Evolutionary conservation across 1,140 invertebrate genomes (phyloP), one percentile per base, ranked within the genome.

Genomic region (Pantala flavescens): DNA sequence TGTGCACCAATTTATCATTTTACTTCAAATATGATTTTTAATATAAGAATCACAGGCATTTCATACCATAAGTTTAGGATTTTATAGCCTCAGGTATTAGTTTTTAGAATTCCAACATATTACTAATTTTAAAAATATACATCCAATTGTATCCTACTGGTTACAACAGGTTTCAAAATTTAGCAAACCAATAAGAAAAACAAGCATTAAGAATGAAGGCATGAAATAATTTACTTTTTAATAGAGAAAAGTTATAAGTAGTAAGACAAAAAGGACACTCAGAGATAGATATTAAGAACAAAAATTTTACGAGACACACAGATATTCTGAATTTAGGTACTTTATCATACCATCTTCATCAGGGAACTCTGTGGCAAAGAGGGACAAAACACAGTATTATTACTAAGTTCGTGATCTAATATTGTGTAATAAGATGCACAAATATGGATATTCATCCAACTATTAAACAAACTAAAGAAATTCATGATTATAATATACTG

Each of bases 261-360:
- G 23, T 73, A 42, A 23, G 23, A 23, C 23, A 71, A 43, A 24
- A 28, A 73, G 24, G 49, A 76, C 70, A 76, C 42, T 55, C 70
- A 77, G 28, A 75, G 73, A 74, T 23, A 74, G 24, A 70, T 74
- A 70, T 49, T 49, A 42, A 21, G 21, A 24, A 74, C 28, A 71
- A 23, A 36, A 71, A 63, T 16, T 63, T 63, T 63, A 63, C 49
- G 49, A 71, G 43, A 72, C 43, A 76, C 73, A 76, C 73, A 74
- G 24, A 76, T 74, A 74, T 74, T 43, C 43, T 55, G 23, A 49
- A 74, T 75, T 74, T 74, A 76, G 77, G 75, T 76, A 76, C 73
- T 76, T 76, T 74, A 74, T 77, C 77, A 76, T 77, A 77, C 76
- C 76, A 77, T 77, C 76, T 76, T 77, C 77, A 74, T 77, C 77